phyloP scores from a whole-genome alignment of 2,888 invertebrate genomes.

The Physocephala rufipes region DNA sequence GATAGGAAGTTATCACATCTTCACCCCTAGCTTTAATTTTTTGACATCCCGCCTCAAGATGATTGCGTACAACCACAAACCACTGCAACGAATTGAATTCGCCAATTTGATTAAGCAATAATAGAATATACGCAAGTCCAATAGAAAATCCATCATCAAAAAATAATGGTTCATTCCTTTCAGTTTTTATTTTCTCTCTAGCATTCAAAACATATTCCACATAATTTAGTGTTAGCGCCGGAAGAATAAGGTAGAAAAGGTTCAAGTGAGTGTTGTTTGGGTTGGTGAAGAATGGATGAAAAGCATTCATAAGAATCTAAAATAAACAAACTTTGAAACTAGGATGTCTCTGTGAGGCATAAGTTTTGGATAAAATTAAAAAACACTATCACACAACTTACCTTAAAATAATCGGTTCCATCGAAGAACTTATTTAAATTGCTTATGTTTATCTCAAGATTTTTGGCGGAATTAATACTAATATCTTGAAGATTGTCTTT shows the following conservation, averaged over 20 bases:
- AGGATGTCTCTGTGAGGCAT: too few species aligned
- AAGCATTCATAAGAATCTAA: conserved; percentile 88
- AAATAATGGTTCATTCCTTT: conserved; percentile 79
- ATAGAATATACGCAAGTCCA: conserved; percentile 92
- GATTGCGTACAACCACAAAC: conserved; percentile 87
- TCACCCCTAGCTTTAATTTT: conserved; percentile 68
- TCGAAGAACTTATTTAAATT: conserved; percentile 82
- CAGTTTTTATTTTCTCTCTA: conserved; percentile 92
- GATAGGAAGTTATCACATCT: conserved; percentile 74
- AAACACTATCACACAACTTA: conserved; percentile 38
- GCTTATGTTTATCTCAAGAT: conserved; percentile 80
- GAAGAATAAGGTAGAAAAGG: conserved; percentile 92
- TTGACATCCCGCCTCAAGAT: conserved; percentile 74
- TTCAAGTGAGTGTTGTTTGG: conserved; percentile 87
- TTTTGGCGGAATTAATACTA: conserved; percentile 74
- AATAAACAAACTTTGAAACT: conserved; percentile 50
- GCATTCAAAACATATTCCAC: conserved; percentile 91
- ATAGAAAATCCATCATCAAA: conserved; percentile 99
- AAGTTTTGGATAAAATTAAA: not conserved
- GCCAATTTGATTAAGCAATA: conserved; percentile 84
- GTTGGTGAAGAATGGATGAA: conserved; percentile 87
- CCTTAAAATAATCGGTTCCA: conserved; percentile 61
- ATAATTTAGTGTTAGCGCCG: conserved; percentile 92
- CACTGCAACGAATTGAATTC: conserved; percentile 94
- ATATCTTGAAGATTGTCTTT: conserved; percentile 69